phyloP scores from a whole-genome alignment of 2,113 vertebrate species.

The Mixornis gularis region DNA sequence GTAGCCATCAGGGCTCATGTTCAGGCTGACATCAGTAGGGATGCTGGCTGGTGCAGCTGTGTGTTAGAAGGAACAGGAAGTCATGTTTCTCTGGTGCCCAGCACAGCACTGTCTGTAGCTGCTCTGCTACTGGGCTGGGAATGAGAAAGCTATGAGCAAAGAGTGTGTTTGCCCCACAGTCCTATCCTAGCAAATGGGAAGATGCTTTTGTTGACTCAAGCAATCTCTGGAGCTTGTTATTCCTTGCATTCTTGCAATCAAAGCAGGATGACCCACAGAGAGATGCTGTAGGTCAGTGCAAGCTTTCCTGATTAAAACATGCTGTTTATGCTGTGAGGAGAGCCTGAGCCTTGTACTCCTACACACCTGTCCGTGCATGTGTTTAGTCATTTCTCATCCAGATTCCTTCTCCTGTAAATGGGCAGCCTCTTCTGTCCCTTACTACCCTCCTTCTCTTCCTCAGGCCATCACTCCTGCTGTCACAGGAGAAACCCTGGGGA shows the following conservation, averaged over 20 bases:
- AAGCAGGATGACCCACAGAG: not conserved
- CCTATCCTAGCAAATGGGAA: not conserved
- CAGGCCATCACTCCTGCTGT: not conserved
- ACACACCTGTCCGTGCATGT: not conserved
- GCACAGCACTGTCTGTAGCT: not conserved
- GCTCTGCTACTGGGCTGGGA: not conserved
- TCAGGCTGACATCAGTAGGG: not conserved
- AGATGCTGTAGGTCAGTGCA: not conserved
- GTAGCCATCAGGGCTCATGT: not conserved
- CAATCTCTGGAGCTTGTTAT: not conserved
- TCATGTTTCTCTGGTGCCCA: not conserved
- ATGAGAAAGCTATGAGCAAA: not conserved
- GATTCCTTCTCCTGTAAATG: not conserved
- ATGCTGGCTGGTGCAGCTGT: not conserved
- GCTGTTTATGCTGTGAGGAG: not conserved
- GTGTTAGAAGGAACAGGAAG: not conserved
- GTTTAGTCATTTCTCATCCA: not conserved
- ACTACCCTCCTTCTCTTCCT: not conserved
- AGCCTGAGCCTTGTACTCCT: not conserved
- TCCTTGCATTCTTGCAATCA: not conserved
- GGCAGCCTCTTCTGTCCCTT: not conserved
- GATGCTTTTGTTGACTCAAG: not conserved
- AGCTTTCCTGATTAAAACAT: not conserved
- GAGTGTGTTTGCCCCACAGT: fast-evolving
- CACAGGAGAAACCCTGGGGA: not conserved